Percentiles rank a stretch among this genome's conserved stretches.
phyloP scores from a whole-genome alignment of 2,113 vertebrate species.

The Climacteris rufus region DNA sequence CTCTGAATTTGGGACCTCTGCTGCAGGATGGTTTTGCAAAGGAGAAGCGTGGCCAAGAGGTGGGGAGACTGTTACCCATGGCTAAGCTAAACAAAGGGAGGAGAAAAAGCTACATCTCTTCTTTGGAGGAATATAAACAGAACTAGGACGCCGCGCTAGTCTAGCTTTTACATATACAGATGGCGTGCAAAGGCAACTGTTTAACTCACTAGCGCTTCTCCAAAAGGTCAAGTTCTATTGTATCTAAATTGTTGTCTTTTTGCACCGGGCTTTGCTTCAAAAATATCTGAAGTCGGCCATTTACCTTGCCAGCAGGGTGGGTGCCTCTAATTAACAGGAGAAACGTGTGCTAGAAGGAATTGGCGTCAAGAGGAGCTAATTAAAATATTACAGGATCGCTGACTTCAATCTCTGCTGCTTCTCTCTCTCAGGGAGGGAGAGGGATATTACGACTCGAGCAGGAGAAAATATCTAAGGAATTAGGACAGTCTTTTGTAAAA shows the following conservation, averaged over 20 bases:
- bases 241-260: neutral
- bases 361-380: neutral
- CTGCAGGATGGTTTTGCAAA: conserved; percentile 9
- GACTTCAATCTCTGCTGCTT: neutral
- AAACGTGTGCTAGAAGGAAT: conserved; percentile 4
- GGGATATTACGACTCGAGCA: neutral
- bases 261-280: neutral
- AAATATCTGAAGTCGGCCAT: neutral
- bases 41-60: conserved; percentile 21
- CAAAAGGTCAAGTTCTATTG: conserved; percentile 62
- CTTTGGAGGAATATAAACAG: conserved; percentile 70
- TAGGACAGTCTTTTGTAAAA: neutral
- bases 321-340: conserved; percentile 5
- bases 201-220: conserved; percentile 58
- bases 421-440: neutral
- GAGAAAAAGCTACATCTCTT: neutral
- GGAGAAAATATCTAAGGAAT: neutral
- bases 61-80: neutral
- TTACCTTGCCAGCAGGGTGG: neutral
- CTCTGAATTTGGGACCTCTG: conserved; percentile 32
- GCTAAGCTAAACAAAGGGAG: conserved; percentile 36
- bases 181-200: conserved; percentile 48
- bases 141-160: conserved; percentile 59
- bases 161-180: conserved; percentile 65
- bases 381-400: conserved; percentile 21